These are phyloP conservation scores for Nesidiocoris tenuis DNA, from an alignment of 2,888 invertebrate genomes.

Conservation along the genomic window DNA sequence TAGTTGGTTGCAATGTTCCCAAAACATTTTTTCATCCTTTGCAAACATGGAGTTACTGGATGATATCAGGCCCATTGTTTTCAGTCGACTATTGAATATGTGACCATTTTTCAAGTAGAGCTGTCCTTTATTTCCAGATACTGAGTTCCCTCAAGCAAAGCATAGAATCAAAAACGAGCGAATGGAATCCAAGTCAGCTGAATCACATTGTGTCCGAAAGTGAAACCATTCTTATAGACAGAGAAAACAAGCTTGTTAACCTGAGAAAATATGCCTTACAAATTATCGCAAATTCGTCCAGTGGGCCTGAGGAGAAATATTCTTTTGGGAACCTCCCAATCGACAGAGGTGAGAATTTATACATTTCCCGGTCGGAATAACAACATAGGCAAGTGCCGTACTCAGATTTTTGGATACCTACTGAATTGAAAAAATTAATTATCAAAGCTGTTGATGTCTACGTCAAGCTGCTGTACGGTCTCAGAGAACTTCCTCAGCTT, in stretches of 20 bases:
- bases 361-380: neutral
- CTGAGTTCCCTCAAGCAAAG: slow-evolving; percentile 79
- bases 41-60: no score
- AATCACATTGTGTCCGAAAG: slow-evolving; percentile 67
- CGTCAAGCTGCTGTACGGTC: no score
- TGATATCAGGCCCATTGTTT: no score
- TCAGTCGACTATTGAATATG: no score
- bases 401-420: no score
- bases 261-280: slow-evolving; percentile 65
- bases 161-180: slow-evolving; percentile 74
- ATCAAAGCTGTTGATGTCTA: no score
- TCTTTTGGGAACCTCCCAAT: slow-evolving; percentile 2
- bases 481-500: no score
- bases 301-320: slow-evolving; percentile 21
- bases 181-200: slow-evolving; percentile 55
- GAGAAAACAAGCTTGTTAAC: slow-evolving; percentile 75
- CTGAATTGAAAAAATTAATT: no score
- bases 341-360: slow-evolving; percentile 22
- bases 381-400: neutral
- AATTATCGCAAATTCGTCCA: slow-evolving; percentile 52
- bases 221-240: slow-evolving; percentile 76
- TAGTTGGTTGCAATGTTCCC: no score
- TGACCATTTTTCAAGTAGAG: no score
- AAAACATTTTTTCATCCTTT: no score
- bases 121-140: slow-evolving; percentile 61